Evolutionary conservation across 2,113 vertebrate species (phyloP).

Genomic region (Dolichotis patagonum): DNA sequence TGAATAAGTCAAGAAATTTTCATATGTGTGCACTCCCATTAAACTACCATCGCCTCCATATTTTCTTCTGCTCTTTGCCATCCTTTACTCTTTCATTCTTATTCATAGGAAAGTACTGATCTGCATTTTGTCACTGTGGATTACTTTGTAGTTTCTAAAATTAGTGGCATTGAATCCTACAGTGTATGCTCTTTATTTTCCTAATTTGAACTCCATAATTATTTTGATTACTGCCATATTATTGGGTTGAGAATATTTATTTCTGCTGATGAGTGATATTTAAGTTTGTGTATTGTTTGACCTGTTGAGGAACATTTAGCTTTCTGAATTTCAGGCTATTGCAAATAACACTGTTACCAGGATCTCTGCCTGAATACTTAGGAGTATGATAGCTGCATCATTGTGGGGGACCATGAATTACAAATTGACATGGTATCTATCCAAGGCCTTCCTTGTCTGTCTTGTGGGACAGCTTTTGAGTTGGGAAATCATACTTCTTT

Average conservation of each 20-base stretch:
- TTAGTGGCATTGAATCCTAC: neutral
- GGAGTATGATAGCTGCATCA: neutral
- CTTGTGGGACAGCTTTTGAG: neutral
- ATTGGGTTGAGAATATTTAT: neutral
- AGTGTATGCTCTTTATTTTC: neutral
- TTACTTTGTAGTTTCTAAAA: neutral
- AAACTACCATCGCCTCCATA: neutral
- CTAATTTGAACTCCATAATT: neutral
- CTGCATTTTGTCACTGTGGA: neutral
- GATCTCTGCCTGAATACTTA: neutral
- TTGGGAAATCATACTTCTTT: neutral
- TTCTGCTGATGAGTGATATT: neutral
- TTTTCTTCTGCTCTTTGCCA: neutral
- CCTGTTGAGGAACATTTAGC: neutral
- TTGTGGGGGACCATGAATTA: neutral
- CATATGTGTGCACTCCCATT: neutral
- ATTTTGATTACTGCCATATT: neutral
- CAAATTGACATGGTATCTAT: neutral
- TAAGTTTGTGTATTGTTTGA: neutral
- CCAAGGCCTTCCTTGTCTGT: neutral
- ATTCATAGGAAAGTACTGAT: neutral
- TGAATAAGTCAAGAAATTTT: neutral
- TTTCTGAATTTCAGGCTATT: too few relatives aligned
- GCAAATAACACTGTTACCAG: neutral
- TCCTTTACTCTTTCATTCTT: neutral